Conservation (phyloP, 2,888 invertebrate species). For the Thera britannica region DNA sequence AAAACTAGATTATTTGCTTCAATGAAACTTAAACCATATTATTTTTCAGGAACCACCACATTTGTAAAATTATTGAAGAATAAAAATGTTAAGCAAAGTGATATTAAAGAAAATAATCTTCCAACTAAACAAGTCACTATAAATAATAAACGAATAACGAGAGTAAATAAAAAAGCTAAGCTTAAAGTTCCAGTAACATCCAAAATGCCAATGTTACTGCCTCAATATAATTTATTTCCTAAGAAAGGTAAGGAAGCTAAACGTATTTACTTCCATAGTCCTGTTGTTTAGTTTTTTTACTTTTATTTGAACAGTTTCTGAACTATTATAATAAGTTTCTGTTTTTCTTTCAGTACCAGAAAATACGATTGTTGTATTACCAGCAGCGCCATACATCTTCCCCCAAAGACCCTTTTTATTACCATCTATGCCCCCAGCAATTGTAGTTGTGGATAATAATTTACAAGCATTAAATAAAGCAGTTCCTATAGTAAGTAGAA, state of each 20-base stretch:
- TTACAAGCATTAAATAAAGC: conserved; percentile 67
- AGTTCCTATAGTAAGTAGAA: conserved; percentile 66
- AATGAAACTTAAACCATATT: neutral
- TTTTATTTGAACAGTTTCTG: no score
- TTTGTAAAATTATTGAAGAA: conserved; percentile 60
- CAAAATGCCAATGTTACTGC: conserved; percentile 66
- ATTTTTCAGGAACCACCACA: conserved; percentile 63
- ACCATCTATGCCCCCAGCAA: conserved; percentile 71
- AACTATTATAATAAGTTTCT: no score
- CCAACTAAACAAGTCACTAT: neutral
- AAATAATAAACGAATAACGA: conserved; percentile 8
- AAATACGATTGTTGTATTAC: conserved; percentile 74
- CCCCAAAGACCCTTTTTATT: conserved; percentile 75
- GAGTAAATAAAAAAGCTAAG: conserved; percentile 6
- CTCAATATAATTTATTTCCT: conserved; percentile 53
- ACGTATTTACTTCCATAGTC: no score
- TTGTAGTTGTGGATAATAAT: conserved; percentile 72
- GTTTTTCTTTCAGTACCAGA: conserved; percentile 65
- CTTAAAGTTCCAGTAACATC: conserved; percentile 40
- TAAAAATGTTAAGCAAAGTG: conserved; percentile 56
- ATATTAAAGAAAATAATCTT: neutral
- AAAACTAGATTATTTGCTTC: neutral
- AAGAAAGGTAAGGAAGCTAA: conserved; percentile 61
- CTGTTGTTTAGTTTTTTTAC: no score
- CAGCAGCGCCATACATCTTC: conserved; percentile 75